Conservation (phyloP, 2,797 vertebrate genomes). For the Phoxinus dragarum region DNA sequence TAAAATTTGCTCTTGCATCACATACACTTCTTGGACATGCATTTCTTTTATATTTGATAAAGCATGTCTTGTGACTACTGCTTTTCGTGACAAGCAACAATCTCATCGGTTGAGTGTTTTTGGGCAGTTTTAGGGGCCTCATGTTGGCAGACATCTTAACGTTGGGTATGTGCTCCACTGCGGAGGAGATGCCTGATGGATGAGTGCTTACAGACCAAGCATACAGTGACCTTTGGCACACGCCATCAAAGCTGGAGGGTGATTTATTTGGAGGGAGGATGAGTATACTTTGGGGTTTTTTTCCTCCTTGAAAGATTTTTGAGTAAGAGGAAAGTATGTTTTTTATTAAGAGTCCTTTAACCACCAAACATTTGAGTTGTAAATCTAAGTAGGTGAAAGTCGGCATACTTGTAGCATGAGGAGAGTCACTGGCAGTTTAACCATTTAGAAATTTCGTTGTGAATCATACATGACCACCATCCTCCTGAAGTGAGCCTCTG, state of each 20-base stretch:
- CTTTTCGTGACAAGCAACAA: slow-evolving; percentile 23
- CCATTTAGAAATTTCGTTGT: neutral
- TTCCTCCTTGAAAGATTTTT: neutral
- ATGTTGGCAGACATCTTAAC: slow-evolving; percentile 18
- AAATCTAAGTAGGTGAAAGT: neutral
- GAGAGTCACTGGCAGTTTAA: neutral
- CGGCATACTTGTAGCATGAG: neutral
- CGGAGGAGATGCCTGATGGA: slow-evolving; percentile 48
- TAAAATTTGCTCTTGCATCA: slow-evolving; percentile 12
- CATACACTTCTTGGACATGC: neutral
- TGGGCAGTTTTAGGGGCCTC: slow-evolving; percentile 10
- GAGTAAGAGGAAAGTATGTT: neutral
- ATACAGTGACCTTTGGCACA: slow-evolving; percentile 55
- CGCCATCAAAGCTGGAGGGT: slow-evolving; percentile 1
- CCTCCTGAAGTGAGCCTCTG: neutral
- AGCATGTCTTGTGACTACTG: neutral
- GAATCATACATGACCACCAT: neutral
- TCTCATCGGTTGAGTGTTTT: slow-evolving; percentile 27
- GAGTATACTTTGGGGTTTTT: neutral
- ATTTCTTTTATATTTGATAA: neutral
- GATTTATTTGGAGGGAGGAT: slow-evolving; percentile 30
- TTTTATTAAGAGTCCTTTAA: neutral
- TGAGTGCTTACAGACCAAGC: slow-evolving; percentile 43
- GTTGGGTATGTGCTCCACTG: slow-evolving; percentile 3
- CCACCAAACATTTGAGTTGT: neutral